Evolutionary conservation across 2,113 vertebrate genomes (phyloP).

Genomic region (Terrapene triunguis): DNA sequence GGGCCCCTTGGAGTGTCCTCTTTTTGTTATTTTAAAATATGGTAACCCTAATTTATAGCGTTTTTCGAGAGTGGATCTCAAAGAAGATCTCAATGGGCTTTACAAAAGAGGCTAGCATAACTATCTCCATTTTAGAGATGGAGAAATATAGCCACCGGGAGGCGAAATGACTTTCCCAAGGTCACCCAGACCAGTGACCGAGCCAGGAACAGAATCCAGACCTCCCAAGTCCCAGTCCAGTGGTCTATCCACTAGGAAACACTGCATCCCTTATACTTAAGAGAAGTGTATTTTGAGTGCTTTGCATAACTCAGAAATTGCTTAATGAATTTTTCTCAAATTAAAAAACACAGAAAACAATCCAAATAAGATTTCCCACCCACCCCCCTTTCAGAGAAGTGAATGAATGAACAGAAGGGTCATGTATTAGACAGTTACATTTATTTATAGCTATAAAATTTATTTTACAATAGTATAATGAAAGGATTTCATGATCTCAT

Average conservation of each 20-base stretch:
- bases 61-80: background rate
- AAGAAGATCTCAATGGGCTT: background rate
- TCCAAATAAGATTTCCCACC: background rate
- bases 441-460: background rate
- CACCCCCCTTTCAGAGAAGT: background rate
- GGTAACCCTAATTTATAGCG: too few relatives aligned
- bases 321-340: background rate
- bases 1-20: too few relatives aligned
- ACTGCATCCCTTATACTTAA: background rate
- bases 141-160: background rate
- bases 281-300: background rate
- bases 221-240: background rate
- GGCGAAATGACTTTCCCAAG: background rate
- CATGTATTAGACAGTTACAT: background rate
- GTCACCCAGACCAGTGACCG: background rate
- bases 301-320: background rate
- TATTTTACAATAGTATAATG: background rate
- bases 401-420: background rate
- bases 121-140: background rate
- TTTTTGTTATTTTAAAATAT: too few relatives aligned
- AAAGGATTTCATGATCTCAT: background rate
- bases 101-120: background rate
- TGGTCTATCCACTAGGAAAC: background rate
- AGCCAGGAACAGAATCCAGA: background rate
- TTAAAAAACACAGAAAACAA: background rate